A percentile compares a stretch with the other conserved stretches of the same genome.
Conservation (phyloP, 2,797 vertebrate genomes). For the Distichodus sexfasciatus region DNA sequence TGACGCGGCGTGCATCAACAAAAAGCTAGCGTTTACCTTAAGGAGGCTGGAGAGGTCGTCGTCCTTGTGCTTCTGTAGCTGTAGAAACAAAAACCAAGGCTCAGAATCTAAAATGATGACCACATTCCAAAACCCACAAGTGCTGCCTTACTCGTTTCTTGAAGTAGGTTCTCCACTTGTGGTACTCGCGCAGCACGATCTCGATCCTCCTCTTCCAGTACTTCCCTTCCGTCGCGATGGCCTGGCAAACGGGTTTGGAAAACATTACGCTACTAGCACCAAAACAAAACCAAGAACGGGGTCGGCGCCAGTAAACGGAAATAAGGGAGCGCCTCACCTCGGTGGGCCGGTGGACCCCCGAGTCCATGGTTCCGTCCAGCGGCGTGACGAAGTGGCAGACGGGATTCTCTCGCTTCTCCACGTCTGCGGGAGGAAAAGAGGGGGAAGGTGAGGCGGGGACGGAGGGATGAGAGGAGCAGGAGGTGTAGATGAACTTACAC, state of each 20-base stretch:
- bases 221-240: constrained; percentile 85
- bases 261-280: background rate
- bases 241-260: constrained; percentile 55
- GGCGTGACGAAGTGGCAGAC: constrained; percentile 97
- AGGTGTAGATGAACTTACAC: too few relatives aligned
- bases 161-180: constrained; percentile 99
- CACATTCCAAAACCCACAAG: too few relatives aligned
- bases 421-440: constrained; percentile 73
- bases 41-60: constrained; percentile 97
- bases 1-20: too few relatives aligned
- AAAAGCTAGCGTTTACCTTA: constrained; percentile 73
- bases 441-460: background rate
- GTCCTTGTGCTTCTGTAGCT: constrained; percentile 97
- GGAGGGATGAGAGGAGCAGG: too few relatives aligned
- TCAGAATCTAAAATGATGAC: too few relatives aligned
- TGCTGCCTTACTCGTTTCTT: constrained; percentile 87
- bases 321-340: constrained; percentile 73
- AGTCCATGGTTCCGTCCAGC: constrained; percentile 85
- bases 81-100: constrained; percentile 38
- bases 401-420: constrained; percentile 92
- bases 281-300: constrained; percentile 15
- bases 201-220: constrained; percentile 96
- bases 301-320: background rate
- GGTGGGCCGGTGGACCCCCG: constrained; percentile 84
- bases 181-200: constrained; percentile 94